These are phyloP conservation scores for Grammomys surdaster DNA, from an alignment of 2,113 vertebrate species.

Conservation along the genomic window DNA sequence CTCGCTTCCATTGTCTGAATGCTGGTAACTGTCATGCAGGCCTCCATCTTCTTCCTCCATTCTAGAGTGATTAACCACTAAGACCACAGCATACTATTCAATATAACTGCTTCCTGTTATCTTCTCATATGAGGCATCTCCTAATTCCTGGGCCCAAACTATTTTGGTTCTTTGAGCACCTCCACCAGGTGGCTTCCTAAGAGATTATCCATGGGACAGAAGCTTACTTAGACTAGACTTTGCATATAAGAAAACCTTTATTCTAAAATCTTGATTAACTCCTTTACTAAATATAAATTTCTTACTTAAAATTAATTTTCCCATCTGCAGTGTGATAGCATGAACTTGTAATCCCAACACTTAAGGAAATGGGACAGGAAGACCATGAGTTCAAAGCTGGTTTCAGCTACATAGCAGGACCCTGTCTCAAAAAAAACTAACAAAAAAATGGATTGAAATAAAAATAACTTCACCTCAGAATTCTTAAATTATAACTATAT, in stretches of 20 bases:
- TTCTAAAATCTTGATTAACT: constrained; percentile 49
- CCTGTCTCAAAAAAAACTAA: neutral
- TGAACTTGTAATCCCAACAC: neutral
- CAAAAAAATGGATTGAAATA: neutral
- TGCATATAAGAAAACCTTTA: constrained; percentile 9
- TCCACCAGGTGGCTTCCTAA: constrained; percentile 10
- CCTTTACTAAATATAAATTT: constrained; percentile 6
- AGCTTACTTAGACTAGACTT: neutral
- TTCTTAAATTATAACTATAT: constrained; percentile 46
- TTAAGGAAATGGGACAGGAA: neutral
- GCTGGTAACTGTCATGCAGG: neutral
- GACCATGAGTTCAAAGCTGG: neutral
- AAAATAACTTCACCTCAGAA: constrained; percentile 33
- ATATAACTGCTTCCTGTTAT: neutral
- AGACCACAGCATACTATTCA: neutral
- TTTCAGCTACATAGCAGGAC: neutral
- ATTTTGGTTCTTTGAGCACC: neutral
- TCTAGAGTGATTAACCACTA: neutral
- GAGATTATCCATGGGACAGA: neutral
- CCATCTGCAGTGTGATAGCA: neutral
- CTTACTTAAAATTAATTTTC: constrained; percentile 18
- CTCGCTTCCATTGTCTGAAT: neutral
- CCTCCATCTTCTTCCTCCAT: neutral
- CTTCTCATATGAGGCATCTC: neutral
- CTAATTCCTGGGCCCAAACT: neutral